Base-by-base conservation (phyloP, 2,888 invertebrate species). In the Drosophila pegasa region DNA sequence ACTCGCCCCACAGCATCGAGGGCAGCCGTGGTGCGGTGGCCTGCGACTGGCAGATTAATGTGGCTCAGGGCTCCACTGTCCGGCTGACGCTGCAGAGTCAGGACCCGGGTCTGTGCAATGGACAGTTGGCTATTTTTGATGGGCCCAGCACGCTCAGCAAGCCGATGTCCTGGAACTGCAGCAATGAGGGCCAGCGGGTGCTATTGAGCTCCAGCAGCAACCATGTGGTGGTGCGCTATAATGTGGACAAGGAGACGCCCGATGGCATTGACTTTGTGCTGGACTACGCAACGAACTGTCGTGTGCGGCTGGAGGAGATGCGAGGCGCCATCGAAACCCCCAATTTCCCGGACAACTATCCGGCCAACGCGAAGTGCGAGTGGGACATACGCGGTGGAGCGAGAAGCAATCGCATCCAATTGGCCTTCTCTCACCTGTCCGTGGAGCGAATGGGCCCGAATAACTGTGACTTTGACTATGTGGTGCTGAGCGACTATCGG, bases 311-410 rank as follows among this genome's bases (percentile, higher is more conserved):
- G n/a, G 64, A 80, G 0, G 61, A 69, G 14, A 33, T 86, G 41
- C 93, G 93, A 72, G 97, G 97, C n/a, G 94, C 96, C 12, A 96
- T 98, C 67, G 98, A 98, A 91, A 97, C 97, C 73, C 97, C 97
- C 0, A 96, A 96, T 89, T 98, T 95, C 89, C 98, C 98, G 0
- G 92, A 94, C 50, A 90, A 93, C 0, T 97, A 97, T 92, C 95
- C 95, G 0, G 90, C 93, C 25, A 90, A 93, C 50, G 89, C 93
- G 31, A 94, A 96, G 84, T 98, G 98, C 89, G 92, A 94, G 2
- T 98, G 97, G 97, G 94, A 92, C 33, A 95, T 97, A 45, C 94
- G 94, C 33, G 96, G 95, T 0, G 97, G 95, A 0, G 94, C 96
- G 0, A 90, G 90, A 57, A 97, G 97, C 4, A 98, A 97, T 91